phyloP scores from a whole-genome alignment of 2,113 vertebrate species.

The Ramphastos sulfuratus region DNA sequence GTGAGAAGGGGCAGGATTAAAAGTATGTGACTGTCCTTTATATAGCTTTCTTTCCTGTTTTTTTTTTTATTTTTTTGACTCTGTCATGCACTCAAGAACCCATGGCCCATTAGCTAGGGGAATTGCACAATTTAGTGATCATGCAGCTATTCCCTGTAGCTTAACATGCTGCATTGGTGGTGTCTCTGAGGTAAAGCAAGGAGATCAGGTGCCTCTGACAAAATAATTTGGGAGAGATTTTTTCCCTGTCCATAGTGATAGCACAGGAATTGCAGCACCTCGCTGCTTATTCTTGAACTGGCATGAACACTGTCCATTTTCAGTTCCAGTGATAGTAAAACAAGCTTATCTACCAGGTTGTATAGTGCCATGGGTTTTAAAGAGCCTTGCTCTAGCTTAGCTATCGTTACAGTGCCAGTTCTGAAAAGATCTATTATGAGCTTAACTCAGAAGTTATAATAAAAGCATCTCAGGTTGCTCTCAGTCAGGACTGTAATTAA shows the following conservation, averaged over 20 bases:
- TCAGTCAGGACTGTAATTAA: constrained; percentile 31
- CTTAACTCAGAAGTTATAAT: constrained; percentile 20
- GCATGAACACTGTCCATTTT: neutral
- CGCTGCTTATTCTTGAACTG: constrained; percentile 2
- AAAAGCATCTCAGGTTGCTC: constrained; percentile 18
- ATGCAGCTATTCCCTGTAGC: neutral
- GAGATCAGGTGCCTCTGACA: neutral
- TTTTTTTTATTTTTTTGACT: neutral
- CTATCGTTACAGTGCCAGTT: neutral
- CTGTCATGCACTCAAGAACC: neutral
- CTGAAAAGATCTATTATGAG: constrained; percentile 23
- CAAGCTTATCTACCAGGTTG: constrained; percentile 30
- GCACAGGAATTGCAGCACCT: neutral
- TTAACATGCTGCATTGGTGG: neutral
- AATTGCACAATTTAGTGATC: neutral
- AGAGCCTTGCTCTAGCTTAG: neutral
- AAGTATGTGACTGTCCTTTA: neutral
- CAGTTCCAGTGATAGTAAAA: constrained; percentile 22
- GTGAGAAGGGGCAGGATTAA: neutral
- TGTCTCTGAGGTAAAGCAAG: constrained; percentile 17
- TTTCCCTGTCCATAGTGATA: neutral
- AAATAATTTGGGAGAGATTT: constrained; percentile 1
- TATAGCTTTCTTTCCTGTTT: neutral
- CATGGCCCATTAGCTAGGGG: neutral
- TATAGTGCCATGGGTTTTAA: constrained; percentile 30